phyloP scores from a whole-genome alignment of 2,797 vertebrate species.

The Acanthiza pusilla region DNA sequence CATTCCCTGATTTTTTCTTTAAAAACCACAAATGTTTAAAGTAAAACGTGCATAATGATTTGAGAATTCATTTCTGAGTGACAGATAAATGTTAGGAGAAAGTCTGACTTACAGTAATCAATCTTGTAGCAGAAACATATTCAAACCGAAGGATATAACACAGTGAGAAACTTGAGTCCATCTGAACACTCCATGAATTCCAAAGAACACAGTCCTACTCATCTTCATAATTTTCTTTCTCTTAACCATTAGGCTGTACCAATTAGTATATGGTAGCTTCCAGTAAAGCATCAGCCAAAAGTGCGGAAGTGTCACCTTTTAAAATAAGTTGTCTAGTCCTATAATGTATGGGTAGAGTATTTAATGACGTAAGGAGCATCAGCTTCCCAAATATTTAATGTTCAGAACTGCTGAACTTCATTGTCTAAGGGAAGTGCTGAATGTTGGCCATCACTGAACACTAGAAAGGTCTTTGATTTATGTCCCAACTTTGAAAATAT shows the following conservation, averaged over 20 bases:
- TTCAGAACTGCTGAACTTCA: background rate
- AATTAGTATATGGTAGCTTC: background rate
- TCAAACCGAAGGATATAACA: background rate
- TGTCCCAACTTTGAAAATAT: background rate
- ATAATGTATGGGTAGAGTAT: background rate
- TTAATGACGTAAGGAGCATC: background rate
- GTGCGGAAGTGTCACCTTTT: background rate
- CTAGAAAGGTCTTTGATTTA: background rate
- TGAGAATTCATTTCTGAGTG: slow-evolving; percentile 14
- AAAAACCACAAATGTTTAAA: slow-evolving; percentile 48
- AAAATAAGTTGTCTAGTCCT: background rate
- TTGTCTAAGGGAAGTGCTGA: background rate
- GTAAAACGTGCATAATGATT: slow-evolving; percentile 23
- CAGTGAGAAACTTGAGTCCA: background rate
- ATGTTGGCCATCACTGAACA: background rate
- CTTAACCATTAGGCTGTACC: background rate
- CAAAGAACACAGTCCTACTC: background rate
- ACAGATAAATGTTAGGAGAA: background rate
- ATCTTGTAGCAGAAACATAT: background rate
- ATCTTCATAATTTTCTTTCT: background rate
- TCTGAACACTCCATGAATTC: background rate
- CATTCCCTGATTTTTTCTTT: slow-evolving; percentile 29
- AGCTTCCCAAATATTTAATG: background rate
- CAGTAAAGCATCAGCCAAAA: background rate
- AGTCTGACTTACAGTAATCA: slow-evolving; percentile 8